Evolutionary conservation across 2,888 invertebrate species (phyloP).

Genomic region (Disparrhopalites patrizii): DNA sequence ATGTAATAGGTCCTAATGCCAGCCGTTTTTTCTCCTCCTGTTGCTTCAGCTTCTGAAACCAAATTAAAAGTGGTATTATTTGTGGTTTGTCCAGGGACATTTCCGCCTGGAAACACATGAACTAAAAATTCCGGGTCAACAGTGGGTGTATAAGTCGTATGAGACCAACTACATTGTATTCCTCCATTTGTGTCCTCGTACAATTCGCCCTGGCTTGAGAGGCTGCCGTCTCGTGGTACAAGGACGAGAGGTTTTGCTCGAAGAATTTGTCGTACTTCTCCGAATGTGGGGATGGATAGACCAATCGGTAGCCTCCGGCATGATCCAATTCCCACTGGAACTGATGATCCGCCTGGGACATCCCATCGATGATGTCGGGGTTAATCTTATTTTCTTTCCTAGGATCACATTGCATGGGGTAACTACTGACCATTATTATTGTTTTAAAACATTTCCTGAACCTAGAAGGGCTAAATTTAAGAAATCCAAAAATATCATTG

Average conservation of each 20-base stretch:
- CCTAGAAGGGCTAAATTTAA: not conserved
- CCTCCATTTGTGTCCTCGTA: conserved; percentile 65
- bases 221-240: conserved; percentile 71
- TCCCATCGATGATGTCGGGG: not conserved
- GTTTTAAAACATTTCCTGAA: too few relatives aligned
- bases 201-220: conserved; percentile 74
- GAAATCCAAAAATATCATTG: not conserved
- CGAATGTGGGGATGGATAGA: conserved; percentile 44
- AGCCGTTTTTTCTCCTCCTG: conserved; percentile 41
- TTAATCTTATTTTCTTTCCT: conserved; percentile 15
- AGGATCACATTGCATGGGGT: too few relatives aligned
- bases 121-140: too few relatives aligned
- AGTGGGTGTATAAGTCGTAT: too few relatives aligned
- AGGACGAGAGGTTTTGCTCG: conserved; percentile 65
- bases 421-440: too few relatives aligned
- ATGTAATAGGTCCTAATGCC: conserved; percentile 1
- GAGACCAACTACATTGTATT: conserved; percentile 62
- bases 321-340: conserved; percentile 71
- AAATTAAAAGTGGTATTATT: too few relatives aligned
- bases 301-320: conserved; percentile 64
- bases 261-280: conserved; percentile 68
- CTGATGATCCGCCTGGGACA: conserved; percentile 51
- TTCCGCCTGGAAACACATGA: too few relatives aligned
- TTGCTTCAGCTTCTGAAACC: conserved; percentile 39
- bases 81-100: too few relatives aligned